phyloP scores from a whole-genome alignment of 2,797 vertebrate genomes.

The Brachymystax lenok region DNA sequence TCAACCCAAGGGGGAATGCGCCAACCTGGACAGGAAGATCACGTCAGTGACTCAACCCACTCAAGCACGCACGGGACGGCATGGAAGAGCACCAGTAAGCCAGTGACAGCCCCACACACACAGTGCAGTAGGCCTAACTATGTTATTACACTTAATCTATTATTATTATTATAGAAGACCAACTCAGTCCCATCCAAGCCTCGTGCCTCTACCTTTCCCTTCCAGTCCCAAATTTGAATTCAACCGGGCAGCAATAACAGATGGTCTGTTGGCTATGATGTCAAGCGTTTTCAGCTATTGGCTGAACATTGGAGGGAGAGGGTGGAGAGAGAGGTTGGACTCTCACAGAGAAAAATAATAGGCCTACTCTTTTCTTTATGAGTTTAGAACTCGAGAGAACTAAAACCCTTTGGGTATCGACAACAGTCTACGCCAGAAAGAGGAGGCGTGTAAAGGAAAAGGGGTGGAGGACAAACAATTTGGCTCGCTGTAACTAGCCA shows the following conservation, averaged over 20 bases:
- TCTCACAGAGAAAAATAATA: background rate
- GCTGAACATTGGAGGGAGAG: background rate
- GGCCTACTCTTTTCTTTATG: background rate
- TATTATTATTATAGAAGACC: background rate
- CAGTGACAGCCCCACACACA: background rate
- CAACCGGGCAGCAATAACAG: slow-evolving; percentile 22
- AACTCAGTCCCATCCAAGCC: background rate
- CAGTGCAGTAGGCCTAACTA: background rate
- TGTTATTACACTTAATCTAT: background rate
- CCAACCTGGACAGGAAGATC: too few relatives aligned
- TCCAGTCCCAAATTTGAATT: slow-evolving; percentile 2
- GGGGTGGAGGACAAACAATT: slow-evolving; percentile 14
- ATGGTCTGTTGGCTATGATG: slow-evolving; percentile 31
- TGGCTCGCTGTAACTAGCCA: slow-evolving; percentile 28
- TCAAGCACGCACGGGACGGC: too few relatives aligned
- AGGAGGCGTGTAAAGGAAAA: slow-evolving; percentile 1
- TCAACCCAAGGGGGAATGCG: too few relatives aligned
- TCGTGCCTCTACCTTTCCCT: background rate
- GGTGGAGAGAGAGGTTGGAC: background rate
- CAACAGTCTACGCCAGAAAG: slow-evolving; percentile 1
- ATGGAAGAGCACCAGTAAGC: too few relatives aligned
- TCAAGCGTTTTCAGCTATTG: slow-evolving; percentile 36
- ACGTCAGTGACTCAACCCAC: too few relatives aligned
- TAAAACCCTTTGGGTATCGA: background rate
- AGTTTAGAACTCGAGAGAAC: background rate